phyloP scores from a whole-genome alignment of 2,888 invertebrate genomes.

The Blera fallax region DNA sequence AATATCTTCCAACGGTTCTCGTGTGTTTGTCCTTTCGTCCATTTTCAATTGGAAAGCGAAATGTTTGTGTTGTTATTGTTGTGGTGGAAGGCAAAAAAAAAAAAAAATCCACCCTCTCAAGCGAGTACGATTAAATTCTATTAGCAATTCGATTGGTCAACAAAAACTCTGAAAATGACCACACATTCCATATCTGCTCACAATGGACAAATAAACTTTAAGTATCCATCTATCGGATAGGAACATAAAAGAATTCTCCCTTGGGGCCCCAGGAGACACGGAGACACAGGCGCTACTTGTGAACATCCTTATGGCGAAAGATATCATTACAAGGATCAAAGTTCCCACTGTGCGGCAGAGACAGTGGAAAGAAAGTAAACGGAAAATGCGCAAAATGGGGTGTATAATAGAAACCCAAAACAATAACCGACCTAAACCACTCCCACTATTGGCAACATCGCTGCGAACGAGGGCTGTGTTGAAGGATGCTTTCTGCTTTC shows the following conservation, averaged over 20 bases:
- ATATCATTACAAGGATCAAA: constrained; percentile 71
- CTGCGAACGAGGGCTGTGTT: neutral
- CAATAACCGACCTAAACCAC: constrained; percentile 71
- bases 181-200: constrained; percentile 69
- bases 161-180: constrained; percentile 69
- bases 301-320: constrained; percentile 64
- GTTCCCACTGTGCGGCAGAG: constrained; percentile 58
- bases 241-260: constrained; percentile 51
- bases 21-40: constrained; percentile 44
- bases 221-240: constrained; percentile 63
- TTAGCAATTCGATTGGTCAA: constrained; percentile 73
- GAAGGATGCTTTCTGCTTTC: constrained; percentile 46
- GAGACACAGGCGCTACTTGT: constrained; percentile 42
- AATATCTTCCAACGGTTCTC: constrained; percentile 48
- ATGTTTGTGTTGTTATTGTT: neutral
- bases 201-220: constrained; percentile 73
- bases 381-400: constrained; percentile 40
- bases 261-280: neutral
- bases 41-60: constrained; percentile 37
- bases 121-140: constrained; percentile 65
- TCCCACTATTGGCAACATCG: constrained; percentile 48
- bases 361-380: neutral
- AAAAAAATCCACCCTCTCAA: constrained; percentile 49
- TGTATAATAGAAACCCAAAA: constrained; percentile 60
- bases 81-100: constrained; percentile 41